Conservation (phyloP, 2,888 invertebrate species). For the Apamea crenata region DNA sequence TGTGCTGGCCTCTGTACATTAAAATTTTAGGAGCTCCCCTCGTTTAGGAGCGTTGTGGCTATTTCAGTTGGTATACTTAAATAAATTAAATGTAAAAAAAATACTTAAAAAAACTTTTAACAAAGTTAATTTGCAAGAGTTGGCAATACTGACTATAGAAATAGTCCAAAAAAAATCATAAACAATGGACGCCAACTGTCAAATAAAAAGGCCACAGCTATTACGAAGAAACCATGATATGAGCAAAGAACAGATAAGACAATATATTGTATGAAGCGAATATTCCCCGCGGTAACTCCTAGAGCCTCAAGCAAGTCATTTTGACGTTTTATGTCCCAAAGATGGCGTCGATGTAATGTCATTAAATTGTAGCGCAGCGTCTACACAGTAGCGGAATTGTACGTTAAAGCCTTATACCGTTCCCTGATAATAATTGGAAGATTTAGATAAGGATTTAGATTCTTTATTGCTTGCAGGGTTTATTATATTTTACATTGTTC, state of each 20-base stretch:
- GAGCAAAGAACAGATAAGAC: constrained; percentile 35
- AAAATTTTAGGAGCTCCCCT: neutral
- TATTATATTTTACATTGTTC: neutral
- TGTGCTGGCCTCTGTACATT: too few relatives aligned
- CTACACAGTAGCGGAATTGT: constrained; percentile 20
- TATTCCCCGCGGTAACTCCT: constrained; percentile 8
- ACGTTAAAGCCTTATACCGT: constrained; percentile 34
- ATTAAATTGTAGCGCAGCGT: constrained; percentile 41
- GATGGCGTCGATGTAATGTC: constrained; percentile 35
- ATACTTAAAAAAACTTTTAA: too few relatives aligned
- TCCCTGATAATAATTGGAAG: constrained; percentile 22
- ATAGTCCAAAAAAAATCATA: neutral
- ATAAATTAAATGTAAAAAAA: too few relatives aligned
- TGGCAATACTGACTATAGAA: neutral
- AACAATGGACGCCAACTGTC: neutral
- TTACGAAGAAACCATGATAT: constrained; percentile 13
- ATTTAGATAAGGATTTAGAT: constrained; percentile 7
- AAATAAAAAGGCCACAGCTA: neutral
- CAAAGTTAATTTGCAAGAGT: neutral
- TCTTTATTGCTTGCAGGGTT: constrained; percentile 10
- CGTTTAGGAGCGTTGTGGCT: neutral
- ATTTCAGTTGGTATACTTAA: neutral
- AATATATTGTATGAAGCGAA: constrained; percentile 8
- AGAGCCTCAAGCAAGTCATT: constrained; percentile 50
- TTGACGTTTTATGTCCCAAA: constrained; percentile 41